phyloP scores from a whole-genome alignment of 2,888 invertebrate species.

The Chalcosyrphus nemorum region DNA sequence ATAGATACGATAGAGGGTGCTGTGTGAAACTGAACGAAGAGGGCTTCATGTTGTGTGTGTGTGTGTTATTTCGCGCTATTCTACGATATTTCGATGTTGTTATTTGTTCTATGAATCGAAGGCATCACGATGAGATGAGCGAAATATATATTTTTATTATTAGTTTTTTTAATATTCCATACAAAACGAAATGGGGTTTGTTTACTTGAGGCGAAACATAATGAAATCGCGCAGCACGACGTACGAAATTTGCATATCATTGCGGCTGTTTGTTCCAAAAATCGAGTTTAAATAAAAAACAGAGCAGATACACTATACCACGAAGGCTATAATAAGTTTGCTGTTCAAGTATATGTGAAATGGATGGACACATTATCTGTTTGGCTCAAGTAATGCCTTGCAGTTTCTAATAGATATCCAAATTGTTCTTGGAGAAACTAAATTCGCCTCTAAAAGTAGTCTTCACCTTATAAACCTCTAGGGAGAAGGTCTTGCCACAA shows the following conservation, averaged over 20 bases:
- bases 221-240: not conserved
- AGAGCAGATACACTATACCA: not conserved
- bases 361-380: no score
- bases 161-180: not conserved
- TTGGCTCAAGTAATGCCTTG: no score
- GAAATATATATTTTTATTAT: not conserved
- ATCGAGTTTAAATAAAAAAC: not conserved
- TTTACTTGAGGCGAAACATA: not conserved
- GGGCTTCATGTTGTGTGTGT: conserved; percentile 27
- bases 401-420: no score
- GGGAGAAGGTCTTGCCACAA: no score
- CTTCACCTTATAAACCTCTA: no score
- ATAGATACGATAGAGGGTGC: not conserved
- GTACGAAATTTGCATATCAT: not conserved
- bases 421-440: no score
- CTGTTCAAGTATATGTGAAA: no score
- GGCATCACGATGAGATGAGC: conserved; percentile 47
- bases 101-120: conserved; percentile 50
- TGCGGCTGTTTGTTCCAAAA: not conserved
- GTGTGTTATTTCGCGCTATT: conserved; percentile 59
- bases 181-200: conserved; percentile 13
- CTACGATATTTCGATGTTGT: conserved; percentile 64
- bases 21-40: not conserved
- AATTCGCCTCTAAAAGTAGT: no score
- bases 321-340: no score